phyloP scores from a whole-genome alignment of 2,113 vertebrate species.

The Trematomus loennbergii region DNA sequence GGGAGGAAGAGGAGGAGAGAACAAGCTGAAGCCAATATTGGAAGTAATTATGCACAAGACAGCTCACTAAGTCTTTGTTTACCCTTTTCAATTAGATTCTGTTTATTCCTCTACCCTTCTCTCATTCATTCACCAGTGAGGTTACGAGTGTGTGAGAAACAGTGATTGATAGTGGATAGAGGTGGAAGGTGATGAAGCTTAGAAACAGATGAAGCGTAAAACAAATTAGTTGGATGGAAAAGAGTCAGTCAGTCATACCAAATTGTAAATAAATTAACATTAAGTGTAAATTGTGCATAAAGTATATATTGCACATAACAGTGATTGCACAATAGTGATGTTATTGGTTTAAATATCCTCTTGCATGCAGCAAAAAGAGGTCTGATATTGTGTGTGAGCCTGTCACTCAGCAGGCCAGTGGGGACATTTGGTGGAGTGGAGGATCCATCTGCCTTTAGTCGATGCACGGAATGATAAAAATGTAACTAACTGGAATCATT shows the following conservation, averaged over 20 bases:
- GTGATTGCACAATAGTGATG: too few relatives aligned
- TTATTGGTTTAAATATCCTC: background rate
- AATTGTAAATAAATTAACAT: too few relatives aligned
- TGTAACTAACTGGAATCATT: constrained; percentile 1
- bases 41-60: constrained; percentile 21
- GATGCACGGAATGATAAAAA: constrained; percentile 47
- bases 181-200: constrained; percentile 39
- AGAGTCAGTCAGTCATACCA: background rate
- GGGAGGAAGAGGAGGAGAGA: constrained; percentile 4
- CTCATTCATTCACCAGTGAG: constrained; percentile 1
- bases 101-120: background rate
- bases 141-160: background rate
- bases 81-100: constrained; percentile 1
- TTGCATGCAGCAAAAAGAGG: constrained; percentile 3
- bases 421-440: constrained; percentile 12
- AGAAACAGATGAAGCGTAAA: constrained; percentile 1
- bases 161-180: background rate
- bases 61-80: constrained; percentile 30
- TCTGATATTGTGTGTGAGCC: background rate
- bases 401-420: constrained; percentile 12
- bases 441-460: constrained; percentile 50
- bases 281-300: too few relatives aligned
- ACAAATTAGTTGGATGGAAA: constrained; percentile 18
- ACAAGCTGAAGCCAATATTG: background rate
- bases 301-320: too few relatives aligned